phyloP scores from a whole-genome alignment of 2,888 invertebrate species.

The Metacarcinus magister region DNA sequence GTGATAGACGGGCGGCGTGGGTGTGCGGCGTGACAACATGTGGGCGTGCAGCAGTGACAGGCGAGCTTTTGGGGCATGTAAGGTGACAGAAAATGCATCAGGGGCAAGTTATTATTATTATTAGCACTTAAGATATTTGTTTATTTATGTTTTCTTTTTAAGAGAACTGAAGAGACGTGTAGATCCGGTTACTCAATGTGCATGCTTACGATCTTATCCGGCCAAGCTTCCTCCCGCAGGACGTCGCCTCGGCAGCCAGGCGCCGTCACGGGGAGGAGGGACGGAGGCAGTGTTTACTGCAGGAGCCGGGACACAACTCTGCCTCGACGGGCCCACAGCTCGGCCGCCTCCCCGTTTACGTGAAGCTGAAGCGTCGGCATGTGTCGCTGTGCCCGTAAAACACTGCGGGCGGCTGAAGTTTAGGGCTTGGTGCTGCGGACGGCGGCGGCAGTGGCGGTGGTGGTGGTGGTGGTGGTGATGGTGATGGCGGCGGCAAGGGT shows the following conservation, averaged over 20 bases:
- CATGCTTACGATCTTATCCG: slow-evolving; percentile 49
- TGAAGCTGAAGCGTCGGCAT: slow-evolving; percentile 60
- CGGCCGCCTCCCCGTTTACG: slow-evolving; percentile 58
- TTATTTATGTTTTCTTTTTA: slow-evolving; percentile 45
- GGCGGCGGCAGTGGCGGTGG: slow-evolving; percentile 12
- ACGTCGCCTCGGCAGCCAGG: slow-evolving; percentile 1
- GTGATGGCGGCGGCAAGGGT: background rate
- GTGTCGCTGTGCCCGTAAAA: slow-evolving; percentile 61
- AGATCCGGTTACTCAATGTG: slow-evolving; percentile 52
- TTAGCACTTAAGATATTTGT: slow-evolving; percentile 14
- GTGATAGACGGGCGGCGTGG: slow-evolving; percentile 74
- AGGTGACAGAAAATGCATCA: slow-evolving; percentile 51
- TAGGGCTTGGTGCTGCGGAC: slow-evolving; percentile 53
- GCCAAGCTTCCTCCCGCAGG: background rate
- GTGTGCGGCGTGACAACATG: slow-evolving; percentile 67
- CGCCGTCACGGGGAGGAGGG: slow-evolving; percentile 11
- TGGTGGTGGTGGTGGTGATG: background rate
- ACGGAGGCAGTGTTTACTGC: slow-evolving; percentile 54
- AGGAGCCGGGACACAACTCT: slow-evolving; percentile 65
- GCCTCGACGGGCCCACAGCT: slow-evolving; percentile 54
- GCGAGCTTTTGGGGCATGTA: background rate
- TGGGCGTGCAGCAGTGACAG: slow-evolving; percentile 43
- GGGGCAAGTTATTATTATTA: slow-evolving; percentile 31
- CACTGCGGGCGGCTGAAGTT: slow-evolving; percentile 16
- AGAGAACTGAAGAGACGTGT: slow-evolving; percentile 51